Conservation (phyloP, 2,888 invertebrate genomes). For the Folsomia candida region DNA sequence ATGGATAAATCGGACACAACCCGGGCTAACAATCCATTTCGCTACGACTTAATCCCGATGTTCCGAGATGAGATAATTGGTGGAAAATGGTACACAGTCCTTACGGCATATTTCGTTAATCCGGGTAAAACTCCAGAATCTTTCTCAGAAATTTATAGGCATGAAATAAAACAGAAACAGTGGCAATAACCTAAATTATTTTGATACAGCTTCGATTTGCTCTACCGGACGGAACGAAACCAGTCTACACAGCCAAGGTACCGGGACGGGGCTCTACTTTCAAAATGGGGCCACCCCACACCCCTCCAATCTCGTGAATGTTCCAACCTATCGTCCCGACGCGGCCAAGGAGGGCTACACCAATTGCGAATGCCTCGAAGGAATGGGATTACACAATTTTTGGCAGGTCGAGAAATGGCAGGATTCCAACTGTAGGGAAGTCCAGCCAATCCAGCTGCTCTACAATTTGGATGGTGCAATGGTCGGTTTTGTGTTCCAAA, state of each 20-base stretch:
- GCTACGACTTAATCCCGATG: too few species aligned
- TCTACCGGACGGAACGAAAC: conserved; percentile 24
- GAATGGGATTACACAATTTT: conserved; percentile 42
- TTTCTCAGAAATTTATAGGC: too few species aligned
- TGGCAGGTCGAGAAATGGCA: conserved; percentile 9
- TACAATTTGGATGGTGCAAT: neutral
- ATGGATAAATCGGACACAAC: too few species aligned
- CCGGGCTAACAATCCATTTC: too few species aligned
- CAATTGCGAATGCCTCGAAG: conserved; percentile 38
- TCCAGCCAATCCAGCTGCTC: neutral
- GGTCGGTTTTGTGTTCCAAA: neutral
- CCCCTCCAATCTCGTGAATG: conserved; percentile 15
- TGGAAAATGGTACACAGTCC: too few species aligned
- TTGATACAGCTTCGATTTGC: too few species aligned
- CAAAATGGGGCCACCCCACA: conserved; percentile 40
- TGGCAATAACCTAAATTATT: too few species aligned
- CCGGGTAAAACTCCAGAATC: too few species aligned
- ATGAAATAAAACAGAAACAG: too few species aligned
- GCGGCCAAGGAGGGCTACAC: conserved; percentile 32
- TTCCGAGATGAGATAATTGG: too few species aligned
- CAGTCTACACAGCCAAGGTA: conserved; percentile 28
- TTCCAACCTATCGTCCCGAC: conserved; percentile 23
- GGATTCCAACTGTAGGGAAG: neutral
- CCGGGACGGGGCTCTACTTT: conserved; percentile 38
- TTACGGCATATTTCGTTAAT: too few species aligned